Percentiles rank a stretch among this genome's conserved stretches.
Conservation (phyloP, 2,113 vertebrate species). For the Odocoileus virginianus region DNA sequence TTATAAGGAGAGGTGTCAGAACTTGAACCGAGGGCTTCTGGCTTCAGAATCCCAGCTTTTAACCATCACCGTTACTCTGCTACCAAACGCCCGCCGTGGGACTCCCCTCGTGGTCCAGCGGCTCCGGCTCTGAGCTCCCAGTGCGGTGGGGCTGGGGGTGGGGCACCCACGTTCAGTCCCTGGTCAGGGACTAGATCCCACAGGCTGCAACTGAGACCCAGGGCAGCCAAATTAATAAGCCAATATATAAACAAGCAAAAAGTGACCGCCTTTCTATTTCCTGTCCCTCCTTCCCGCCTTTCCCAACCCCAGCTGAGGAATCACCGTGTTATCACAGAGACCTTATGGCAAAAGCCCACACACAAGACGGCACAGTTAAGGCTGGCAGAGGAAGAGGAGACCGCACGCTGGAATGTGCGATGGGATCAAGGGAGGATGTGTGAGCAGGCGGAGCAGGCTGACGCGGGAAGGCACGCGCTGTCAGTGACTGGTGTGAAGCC, state of each 20-base stretch:
- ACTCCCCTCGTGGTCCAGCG: not conserved
- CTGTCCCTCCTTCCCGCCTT: not conserved
- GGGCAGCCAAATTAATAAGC: not conserved
- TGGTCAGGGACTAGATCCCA: not conserved
- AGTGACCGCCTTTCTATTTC: not conserved
- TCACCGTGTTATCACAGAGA: not conserved
- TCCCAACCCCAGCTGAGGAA: not conserved
- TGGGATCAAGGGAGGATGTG: no score
- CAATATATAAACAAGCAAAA: not conserved
- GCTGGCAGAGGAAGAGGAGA: not conserved
- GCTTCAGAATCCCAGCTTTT: not conserved
- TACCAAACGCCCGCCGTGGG: not conserved
- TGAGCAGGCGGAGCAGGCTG: not conserved
- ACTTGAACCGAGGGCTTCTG: constrained; percentile 7
- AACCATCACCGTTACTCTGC: not conserved
- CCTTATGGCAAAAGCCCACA: not conserved
- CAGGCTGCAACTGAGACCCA: not conserved
- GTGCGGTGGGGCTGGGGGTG: not conserved
- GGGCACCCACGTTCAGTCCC: not conserved
- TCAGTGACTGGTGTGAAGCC: accelerated
- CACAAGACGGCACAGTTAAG: not conserved
- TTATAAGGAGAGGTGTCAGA: not conserved
- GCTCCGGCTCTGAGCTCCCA: not conserved
- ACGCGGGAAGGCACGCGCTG: accelerated
- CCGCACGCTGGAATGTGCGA: not conserved